These are phyloP conservation scores for Poeciliopsis occidentalis DNA, from an alignment of 2,113 vertebrate genomes.

Conservation along the genomic window DNA sequence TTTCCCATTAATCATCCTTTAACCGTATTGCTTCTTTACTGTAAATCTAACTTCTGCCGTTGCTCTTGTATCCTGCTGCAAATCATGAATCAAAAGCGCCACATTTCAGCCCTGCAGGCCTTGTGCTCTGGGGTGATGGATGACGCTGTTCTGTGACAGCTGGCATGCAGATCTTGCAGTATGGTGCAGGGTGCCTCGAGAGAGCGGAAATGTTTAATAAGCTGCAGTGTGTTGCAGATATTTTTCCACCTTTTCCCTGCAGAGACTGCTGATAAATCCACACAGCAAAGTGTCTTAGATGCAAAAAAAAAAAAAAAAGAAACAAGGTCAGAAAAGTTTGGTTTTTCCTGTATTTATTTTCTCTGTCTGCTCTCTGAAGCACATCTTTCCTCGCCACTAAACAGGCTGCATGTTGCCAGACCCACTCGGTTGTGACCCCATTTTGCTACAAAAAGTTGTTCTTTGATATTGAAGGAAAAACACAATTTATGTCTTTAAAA, in stretches of 20 bases:
- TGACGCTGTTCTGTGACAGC: conserved; percentile 33
- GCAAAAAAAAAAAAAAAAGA: conserved; percentile 39
- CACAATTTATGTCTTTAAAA: no score
- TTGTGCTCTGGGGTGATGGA: conserved; percentile 45
- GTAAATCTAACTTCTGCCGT: conserved; percentile 45
- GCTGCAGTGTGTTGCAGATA: conserved; percentile 56
- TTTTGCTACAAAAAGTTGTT: no score
- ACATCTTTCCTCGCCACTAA: conserved; percentile 18
- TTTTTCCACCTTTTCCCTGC: conserved; percentile 42
- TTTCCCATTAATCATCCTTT: conserved; percentile 28
- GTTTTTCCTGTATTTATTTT: conserved; percentile 23
- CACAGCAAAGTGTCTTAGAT: conserved; percentile 34
- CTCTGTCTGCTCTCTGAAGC: conserved; percentile 26
- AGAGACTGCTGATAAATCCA: conserved; percentile 48
- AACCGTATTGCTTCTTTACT: conserved; percentile 23
- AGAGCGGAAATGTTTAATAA: conserved; percentile 31
- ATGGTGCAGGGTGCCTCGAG: conserved; percentile 30
- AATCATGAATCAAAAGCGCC: conserved; percentile 50
- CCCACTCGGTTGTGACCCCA: no score
- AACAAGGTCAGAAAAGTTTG: conserved; percentile 63
- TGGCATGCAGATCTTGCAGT: conserved; percentile 47
- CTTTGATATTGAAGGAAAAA: no score
- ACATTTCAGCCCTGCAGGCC: conserved; percentile 48
- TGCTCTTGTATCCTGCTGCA: conserved; percentile 35
- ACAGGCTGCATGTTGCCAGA: conserved; percentile 10